Percentiles rank a stretch among this genome's conserved stretches.
phyloP scores from a whole-genome alignment of 2,888 invertebrate genomes.

The Alloplasta piceator region DNA sequence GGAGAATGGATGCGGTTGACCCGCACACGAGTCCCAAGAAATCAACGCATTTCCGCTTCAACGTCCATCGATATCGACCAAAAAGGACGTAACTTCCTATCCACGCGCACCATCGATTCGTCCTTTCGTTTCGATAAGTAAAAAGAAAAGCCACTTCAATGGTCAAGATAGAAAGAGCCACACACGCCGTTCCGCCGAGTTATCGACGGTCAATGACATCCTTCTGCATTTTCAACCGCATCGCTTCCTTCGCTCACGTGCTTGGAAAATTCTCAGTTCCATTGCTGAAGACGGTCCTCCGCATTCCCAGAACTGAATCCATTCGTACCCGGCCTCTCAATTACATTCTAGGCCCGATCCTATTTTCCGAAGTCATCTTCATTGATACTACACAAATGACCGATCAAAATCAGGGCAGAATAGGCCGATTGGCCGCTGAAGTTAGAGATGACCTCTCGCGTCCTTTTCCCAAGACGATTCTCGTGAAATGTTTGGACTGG shows the following conservation, averaged over 20 bases:
- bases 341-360: not conserved
- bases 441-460: no score
- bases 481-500: no score
- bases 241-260: constrained; percentile 28
- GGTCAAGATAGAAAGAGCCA: constrained; percentile 11
- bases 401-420: no score
- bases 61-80: not conserved
- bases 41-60: not conserved
- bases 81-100: no score
- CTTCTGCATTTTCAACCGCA: constrained; percentile 49
- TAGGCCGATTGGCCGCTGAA: no score
- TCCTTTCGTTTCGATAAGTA: no score
- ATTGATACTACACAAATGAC: no score
- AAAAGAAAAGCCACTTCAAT: not conserved
- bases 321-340: no score
- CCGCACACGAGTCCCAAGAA: constrained; percentile 8
- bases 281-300: not conserved
- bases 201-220: constrained; percentile 65
- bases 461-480: no score
- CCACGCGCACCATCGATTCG: no score
- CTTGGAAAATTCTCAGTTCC: constrained; percentile 30
- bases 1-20: not conserved
- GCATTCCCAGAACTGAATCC: no score
- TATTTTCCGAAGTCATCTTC: no score
- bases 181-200: constrained; percentile 32